Percentiles rank a stretch among this genome's conserved stretches.
These are phyloP conservation scores for Callosobruchus maculatus DNA, from an alignment of 2,888 invertebrate species.

Conservation along the genomic window DNA sequence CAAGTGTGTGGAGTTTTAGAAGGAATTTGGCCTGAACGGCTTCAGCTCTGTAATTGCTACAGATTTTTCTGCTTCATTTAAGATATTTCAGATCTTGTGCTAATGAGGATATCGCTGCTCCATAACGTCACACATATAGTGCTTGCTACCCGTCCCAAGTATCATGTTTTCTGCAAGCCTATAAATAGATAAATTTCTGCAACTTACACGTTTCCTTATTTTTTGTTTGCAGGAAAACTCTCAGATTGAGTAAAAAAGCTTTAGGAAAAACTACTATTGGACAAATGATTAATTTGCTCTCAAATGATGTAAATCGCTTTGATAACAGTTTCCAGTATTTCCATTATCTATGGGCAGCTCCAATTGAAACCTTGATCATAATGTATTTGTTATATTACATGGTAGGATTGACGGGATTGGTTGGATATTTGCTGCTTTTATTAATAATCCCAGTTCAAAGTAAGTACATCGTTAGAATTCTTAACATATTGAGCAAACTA, in stretches of 20 bases:
- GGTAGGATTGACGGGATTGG: slow-evolving; percentile 53
- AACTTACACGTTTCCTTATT: no score
- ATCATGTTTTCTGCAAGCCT: no score
- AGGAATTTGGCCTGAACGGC: no score
- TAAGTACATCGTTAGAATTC: slow-evolving; percentile 30
- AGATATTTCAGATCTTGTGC: no score
- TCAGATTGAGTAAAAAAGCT: slow-evolving; percentile 72
- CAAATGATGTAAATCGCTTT: slow-evolving; percentile 85
- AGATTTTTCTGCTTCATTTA: no score
- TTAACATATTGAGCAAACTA: no score
- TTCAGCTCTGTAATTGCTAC: no score
- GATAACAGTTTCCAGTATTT: slow-evolving; percentile 76
- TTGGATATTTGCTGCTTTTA: slow-evolving; percentile 54
- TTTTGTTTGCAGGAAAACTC: slow-evolving; percentile 55
- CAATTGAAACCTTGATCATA: slow-evolving; percentile 70
- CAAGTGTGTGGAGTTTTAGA: no score
- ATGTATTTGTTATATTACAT: slow-evolving; percentile 63
- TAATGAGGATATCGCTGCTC: no score
- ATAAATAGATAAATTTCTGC: no score
- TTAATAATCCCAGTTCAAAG: slow-evolving; percentile 50
- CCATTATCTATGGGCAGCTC: slow-evolving; percentile 78
- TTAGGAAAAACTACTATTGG: slow-evolving; percentile 79
- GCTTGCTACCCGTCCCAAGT: no score
- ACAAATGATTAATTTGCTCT: slow-evolving; percentile 54
- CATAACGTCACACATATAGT: no score